phyloP scores from a whole-genome alignment of 2,113 vertebrate genomes.

The Rhizomys pruinosus region DNA sequence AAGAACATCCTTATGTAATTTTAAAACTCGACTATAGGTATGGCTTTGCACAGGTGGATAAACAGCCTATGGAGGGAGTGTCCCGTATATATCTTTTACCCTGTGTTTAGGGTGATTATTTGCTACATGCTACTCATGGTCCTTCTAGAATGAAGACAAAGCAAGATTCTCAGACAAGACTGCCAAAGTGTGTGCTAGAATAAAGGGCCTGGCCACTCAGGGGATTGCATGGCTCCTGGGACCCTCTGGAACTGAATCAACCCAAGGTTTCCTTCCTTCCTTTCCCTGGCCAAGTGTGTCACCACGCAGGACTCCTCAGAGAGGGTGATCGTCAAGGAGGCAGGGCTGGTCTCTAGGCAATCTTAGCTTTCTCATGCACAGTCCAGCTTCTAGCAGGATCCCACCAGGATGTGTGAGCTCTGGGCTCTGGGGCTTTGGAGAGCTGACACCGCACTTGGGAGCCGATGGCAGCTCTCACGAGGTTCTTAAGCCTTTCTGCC shows the following conservation, averaged over 20 bases:
- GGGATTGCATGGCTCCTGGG: not conserved
- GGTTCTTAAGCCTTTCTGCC: not conserved
- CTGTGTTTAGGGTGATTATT: not conserved
- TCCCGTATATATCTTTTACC: not conserved
- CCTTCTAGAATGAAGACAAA: not conserved
- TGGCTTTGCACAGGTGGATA: not conserved
- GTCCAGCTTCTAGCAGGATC: slow-evolving; percentile 28
- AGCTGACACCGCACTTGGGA: not conserved
- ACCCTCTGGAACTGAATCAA: not conserved
- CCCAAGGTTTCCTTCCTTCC: not conserved
- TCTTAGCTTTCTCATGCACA: not conserved
- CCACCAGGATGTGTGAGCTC: not conserved
- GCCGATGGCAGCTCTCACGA: not conserved
- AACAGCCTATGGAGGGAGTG: not conserved
- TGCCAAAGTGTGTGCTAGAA: not conserved
- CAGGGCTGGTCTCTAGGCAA: slow-evolving; percentile 54
- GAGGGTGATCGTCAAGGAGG: slow-evolving; percentile 52
- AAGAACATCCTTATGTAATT: slow-evolving; percentile 16
- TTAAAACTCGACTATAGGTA: not conserved
- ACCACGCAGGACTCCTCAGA: slow-evolving; percentile 2
- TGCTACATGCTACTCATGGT: not conserved
- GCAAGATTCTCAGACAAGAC: not conserved
- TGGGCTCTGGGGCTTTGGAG: not conserved
- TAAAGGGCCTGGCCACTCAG: not conserved
- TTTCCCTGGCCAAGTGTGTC: not conserved